These are phyloP conservation scores for Microctonus hyperodae DNA, from an alignment of 2,888 invertebrate genomes.

Conservation along the genomic window DNA sequence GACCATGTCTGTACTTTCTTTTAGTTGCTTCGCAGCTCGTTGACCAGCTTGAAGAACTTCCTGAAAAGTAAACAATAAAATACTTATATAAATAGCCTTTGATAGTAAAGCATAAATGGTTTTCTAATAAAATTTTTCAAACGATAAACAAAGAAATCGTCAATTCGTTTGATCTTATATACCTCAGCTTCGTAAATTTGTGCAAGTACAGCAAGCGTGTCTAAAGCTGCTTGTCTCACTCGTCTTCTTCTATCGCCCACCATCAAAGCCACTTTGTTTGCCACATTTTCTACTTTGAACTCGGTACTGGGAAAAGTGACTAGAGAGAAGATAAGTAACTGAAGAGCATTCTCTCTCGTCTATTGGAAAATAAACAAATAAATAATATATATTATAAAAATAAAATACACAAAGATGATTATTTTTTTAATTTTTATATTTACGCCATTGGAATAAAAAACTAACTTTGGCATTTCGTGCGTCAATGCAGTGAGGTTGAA, in stretches of 20 bases:
- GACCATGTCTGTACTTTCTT: conserved; percentile 67
- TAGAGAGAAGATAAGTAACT: conserved; percentile 78
- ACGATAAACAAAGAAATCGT: conserved; percentile 7
- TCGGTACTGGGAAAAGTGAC: conserved; percentile 82
- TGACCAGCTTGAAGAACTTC: conserved; percentile 71
- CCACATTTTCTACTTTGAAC: conserved; percentile 55
- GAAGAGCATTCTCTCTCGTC: conserved; percentile 77
- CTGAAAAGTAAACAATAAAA: conserved; percentile 36
- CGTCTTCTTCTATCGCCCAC: conserved; percentile 72
- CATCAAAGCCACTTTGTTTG: conserved; percentile 53
- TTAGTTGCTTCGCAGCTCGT: conserved; percentile 66
- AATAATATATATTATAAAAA: conserved; percentile 6
- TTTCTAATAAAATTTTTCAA: not conserved
- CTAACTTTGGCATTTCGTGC: conserved; percentile 59
- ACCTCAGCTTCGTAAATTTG: conserved; percentile 67
- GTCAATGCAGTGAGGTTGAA: conserved; percentile 61
- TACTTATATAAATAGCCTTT: not conserved
- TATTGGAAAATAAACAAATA: conserved; percentile 49
- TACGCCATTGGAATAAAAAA: not conserved
- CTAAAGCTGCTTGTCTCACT: conserved; percentile 80
- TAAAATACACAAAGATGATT: not conserved
- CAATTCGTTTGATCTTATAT: conserved; percentile 20
- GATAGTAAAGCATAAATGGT: not conserved
- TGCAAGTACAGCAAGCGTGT: conserved; percentile 79
- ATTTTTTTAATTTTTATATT: not conserved